Evolutionary conservation across 2,797 vertebrate species (phyloP), one percentile per base, ranked within the genome.

Genomic region (Pyrocephalus nanus): DNA sequence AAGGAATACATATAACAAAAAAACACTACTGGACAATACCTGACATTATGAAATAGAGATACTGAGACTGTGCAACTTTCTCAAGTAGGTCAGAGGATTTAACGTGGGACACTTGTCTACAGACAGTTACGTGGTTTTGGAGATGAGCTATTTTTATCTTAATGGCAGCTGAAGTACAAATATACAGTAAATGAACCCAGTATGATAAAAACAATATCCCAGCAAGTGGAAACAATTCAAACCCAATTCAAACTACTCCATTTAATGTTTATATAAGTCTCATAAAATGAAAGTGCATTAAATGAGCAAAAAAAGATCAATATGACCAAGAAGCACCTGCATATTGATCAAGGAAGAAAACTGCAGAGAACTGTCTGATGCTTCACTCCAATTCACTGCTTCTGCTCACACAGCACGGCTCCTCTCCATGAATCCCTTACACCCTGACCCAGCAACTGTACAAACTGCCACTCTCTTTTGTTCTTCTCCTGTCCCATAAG

Each of bases 261-360:
- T 58, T 72, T 89, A 93, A 86, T 64, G 58, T 95, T 2, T 72
- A 40, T 11, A 74, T 36, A 89, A 38, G 57, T 82, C 75, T 94
- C 88, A 78, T 80, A 92, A 94, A 95, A 91, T 51, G 25, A 54
- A 91, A 88, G 75, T 66, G 90, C 70, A 90, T 86, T 86, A 96
- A 93, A 90, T 69, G 90, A 86, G 79, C 45, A 88, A 48, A 84
- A 84, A 90, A 88, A 88, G 36, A 90, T 94, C 79, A 2, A 86
- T 94, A 90, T 29, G 47, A 77, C 36, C 42, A 85, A 86, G 81
- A 94, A 51, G 86, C 36, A 93, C 66, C 64, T 84, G 55, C 62
- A 64, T 90, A 96, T 78, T 73, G 82, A 95, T 76, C 58, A 72
- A 77, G 58, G 54, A 85, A 90, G 20, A 84, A 92, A 94, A 78